A percentile compares a stretch with the other conserved stretches of the same genome.
These are phyloP conservation scores for Squalus acanthias DNA, from an alignment of 2,797 vertebrate species.

Conservation along the genomic window DNA sequence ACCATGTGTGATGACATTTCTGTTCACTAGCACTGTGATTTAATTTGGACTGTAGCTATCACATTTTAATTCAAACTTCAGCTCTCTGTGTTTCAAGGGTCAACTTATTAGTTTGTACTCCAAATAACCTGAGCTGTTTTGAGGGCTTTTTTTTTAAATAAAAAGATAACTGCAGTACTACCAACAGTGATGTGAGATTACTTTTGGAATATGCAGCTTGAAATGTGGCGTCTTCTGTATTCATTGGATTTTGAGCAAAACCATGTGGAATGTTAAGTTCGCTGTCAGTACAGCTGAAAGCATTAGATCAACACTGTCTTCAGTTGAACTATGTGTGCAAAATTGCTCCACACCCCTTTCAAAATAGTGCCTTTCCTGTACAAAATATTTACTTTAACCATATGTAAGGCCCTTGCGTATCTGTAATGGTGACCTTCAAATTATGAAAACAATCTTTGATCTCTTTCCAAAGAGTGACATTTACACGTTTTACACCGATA, in stretches of 20 bases:
- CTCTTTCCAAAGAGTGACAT: neutral
- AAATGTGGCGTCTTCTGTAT: neutral
- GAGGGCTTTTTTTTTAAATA: neutral
- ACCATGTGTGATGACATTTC: neutral
- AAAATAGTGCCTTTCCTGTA: neutral
- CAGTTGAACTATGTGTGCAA: neutral
- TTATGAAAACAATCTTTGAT: neutral
- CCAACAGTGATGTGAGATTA: too few species aligned
- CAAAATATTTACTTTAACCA: neutral
- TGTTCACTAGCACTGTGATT: neutral
- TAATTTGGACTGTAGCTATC: neutral
- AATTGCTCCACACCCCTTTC: neutral
- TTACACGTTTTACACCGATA: neutral
- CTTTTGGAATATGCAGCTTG: neutral
- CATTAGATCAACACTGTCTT: neutral
- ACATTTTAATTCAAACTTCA: neutral
- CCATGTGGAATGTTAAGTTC: neutral
- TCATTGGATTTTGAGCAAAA: neutral
- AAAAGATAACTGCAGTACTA: neutral
- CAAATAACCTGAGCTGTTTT: neutral
- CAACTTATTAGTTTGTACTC: neutral
- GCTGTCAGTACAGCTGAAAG: neutral
- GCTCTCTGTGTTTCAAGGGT: neutral
- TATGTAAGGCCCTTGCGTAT: neutral
- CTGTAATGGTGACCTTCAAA: neutral